Evolutionary conservation across 2,797 vertebrate species (phyloP).

Genomic region (Schizopygopsis pylzovi): DNA sequence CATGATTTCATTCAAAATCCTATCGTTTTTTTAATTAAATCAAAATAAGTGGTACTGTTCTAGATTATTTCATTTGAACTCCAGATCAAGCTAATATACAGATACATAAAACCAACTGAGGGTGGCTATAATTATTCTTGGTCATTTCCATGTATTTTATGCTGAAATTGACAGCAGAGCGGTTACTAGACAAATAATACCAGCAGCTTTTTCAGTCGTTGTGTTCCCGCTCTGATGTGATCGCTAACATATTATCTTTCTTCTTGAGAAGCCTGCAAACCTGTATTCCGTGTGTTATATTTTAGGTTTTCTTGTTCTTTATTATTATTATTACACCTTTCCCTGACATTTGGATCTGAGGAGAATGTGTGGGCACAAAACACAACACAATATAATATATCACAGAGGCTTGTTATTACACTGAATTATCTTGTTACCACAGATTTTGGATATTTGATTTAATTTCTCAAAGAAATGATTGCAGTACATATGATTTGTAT

Average conservation of each 20-base stretch:
- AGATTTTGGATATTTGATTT: neutral
- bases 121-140: neutral
- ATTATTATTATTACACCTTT: slow-evolving; percentile 39
- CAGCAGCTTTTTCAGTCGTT: neutral
- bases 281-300: neutral
- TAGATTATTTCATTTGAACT: neutral
- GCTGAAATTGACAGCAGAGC: neutral
- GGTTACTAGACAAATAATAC: neutral
- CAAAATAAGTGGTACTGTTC: no score
- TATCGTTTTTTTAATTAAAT: neutral
- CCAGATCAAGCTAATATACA: neutral
- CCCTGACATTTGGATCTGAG: slow-evolving; percentile 28
- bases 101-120: neutral
- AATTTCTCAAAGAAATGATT: neutral
- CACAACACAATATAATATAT: slow-evolving; percentile 24
- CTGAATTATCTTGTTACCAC: slow-evolving; percentile 11
- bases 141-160: neutral
- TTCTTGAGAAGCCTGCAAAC: slow-evolving; percentile 11
- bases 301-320: slow-evolving; percentile 20
- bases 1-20: neutral
- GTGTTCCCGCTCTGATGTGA: neutral
- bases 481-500: neutral
- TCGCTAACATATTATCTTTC: slow-evolving; percentile 9
- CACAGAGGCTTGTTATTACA: slow-evolving; percentile 29
- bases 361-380: slow-evolving; percentile 17